These are phyloP conservation scores for Parasteatoda lunata DNA, from an alignment of 2,888 invertebrate genomes.

Conservation along the genomic window DNA sequence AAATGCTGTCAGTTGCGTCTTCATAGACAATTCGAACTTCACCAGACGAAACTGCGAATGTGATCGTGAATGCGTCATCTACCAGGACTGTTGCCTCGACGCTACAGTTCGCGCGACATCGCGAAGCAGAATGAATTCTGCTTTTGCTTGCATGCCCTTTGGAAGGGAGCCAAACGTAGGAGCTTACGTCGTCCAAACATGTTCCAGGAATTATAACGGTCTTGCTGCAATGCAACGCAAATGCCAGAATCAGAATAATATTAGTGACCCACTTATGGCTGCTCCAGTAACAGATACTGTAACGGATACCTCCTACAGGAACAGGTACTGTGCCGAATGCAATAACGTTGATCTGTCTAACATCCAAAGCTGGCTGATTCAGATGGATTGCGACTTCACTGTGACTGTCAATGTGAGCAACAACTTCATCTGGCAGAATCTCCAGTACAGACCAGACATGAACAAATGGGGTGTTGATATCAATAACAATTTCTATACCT, in stretches of 20 bases:
- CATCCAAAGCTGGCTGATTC: not conserved
- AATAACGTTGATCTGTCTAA: slow-evolving; percentile 71
- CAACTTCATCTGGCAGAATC: slow-evolving; percentile 68
- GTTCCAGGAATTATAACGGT: not conserved
- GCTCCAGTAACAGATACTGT: slow-evolving; percentile 21
- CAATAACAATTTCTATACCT: not conserved
- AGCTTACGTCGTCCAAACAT: slow-evolving; percentile 11
- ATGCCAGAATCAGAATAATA: slow-evolving; percentile 11
- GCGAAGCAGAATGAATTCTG: not conserved
- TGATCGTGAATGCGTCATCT: not conserved
- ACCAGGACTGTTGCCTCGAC: slow-evolving; percentile 40
- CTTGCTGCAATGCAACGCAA: not conserved
- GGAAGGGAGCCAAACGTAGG: slow-evolving; percentile 12
- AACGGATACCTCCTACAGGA: slow-evolving; percentile 62
- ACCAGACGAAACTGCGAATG: slow-evolving; percentile 26
- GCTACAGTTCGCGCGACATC: not conserved
- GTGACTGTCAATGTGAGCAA: slow-evolving; percentile 23
- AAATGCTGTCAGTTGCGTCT: not conserved
- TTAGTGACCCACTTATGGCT: slow-evolving; percentile 13
- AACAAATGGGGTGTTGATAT: slow-evolving; percentile 27
- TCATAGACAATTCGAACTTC: not conserved
- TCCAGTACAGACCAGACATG: slow-evolving; percentile 71
- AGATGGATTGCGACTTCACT: not conserved
- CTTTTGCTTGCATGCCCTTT: not conserved
- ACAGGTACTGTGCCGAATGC: slow-evolving; percentile 75